Evolutionary conservation across 2,888 invertebrate genomes (phyloP).

Genomic region (Tuberolachnus salignus): DNA sequence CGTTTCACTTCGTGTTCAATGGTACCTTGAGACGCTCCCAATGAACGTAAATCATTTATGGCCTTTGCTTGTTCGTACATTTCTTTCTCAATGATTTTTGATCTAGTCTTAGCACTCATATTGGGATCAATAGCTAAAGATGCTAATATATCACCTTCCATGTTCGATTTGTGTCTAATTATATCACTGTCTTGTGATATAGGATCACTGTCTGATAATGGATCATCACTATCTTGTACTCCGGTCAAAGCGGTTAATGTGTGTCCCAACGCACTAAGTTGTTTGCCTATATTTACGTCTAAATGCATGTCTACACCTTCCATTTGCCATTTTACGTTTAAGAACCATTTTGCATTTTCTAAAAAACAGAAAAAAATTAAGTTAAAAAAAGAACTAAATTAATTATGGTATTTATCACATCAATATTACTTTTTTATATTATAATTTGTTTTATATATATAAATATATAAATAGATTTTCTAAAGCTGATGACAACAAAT

Average conservation of each 20-base stretch:
- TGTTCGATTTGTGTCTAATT: constrained; percentile 70
- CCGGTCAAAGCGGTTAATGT: constrained; percentile 95
- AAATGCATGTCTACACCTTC: constrained; percentile 97
- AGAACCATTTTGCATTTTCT: constrained; percentile 97
- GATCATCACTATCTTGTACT: constrained; percentile 78
- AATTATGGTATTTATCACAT: too few relatives aligned
- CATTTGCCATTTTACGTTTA: constrained; percentile 99
- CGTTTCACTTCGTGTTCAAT: constrained; percentile 91
- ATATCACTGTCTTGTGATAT: constrained; percentile 71
- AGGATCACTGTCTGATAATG: constrained; percentile 54
- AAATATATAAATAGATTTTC: background rate
- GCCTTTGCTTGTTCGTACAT: constrained; percentile 97
- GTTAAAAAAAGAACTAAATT: too few relatives aligned
- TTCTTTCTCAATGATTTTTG: constrained; percentile 92
- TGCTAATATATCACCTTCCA: constrained; percentile 75
- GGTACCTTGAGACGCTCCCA: constrained; percentile 87
- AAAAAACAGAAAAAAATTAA: constrained; percentile 58
- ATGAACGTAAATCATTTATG: constrained; percentile 85
- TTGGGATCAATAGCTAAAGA: constrained; percentile 82
- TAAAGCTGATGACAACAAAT: too few relatives aligned
- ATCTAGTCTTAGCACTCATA: constrained; percentile 80
- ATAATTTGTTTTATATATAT: background rate
- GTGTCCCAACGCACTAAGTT: constrained; percentile 90
- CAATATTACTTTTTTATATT: too few relatives aligned
- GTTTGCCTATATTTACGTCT: constrained; percentile 95